Base-by-base conservation (phyloP, 2,797 vertebrate genomes). In the Cossypha heuglini region DNA sequence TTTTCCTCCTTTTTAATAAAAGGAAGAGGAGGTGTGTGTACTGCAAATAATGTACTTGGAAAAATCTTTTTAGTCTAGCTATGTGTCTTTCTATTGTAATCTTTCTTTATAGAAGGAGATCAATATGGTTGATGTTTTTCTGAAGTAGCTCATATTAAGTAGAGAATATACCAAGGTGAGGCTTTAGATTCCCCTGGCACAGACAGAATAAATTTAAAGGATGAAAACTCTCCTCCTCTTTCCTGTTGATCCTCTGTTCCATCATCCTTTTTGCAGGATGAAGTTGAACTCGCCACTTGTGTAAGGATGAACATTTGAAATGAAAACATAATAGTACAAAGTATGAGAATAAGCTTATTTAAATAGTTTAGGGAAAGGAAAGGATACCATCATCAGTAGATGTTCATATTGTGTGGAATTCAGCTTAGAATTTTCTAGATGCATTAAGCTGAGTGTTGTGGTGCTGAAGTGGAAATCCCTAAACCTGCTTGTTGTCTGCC, bases 361-460 rank as follows among this genome's bases (percentile, higher is more conserved):
- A 43, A 69, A 37, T 52, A 0, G 4, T 33, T 64, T 40, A 38
- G 54, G 66, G 42, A 38, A 48, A 31, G 14, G 8, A 62, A 37
- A 57, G 5, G 9, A 7, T 58, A 5, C 17, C 2, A 0, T n/a
- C 2, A 0, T 57, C 51, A 45, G 33, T 16, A 75, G 31, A 13
- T 55, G 40, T 52, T 88, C 5, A 1, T 33, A 6, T 31, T 90
- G 20, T n/a, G 21, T 86, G 52, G 26, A 29, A 37, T 33, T 85
- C 19, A 22, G 13, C 35, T 92, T 52, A 45, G 43, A 37, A 62
- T 54, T 74, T 16, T 77, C 45, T 66, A 59, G 21, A 55, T 82
- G 59, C 19, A 4, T 77, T 71, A 74, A 48, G 22, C 17, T 74
- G 80, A 63, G 25, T 14, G 6, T 76, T 63, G 12, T 74, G 48